Base-by-base conservation (phyloP, 2,113 vertebrate species). In the Budorcas taxicolor region DNA sequence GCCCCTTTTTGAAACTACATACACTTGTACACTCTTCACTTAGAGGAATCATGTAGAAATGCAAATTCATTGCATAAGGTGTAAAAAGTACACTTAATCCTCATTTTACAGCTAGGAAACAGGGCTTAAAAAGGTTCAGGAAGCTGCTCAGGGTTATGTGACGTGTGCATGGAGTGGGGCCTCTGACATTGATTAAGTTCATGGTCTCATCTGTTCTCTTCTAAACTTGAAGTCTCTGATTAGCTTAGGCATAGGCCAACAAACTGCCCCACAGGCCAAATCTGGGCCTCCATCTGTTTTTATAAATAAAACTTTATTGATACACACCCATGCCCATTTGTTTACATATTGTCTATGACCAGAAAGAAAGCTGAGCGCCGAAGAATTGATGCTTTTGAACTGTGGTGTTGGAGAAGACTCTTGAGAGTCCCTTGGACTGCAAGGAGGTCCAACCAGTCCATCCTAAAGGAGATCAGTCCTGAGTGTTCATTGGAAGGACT, bases 221-320 rank as follows among this genome's bases (percentile, higher is more conserved):
- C 25, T 27, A 36, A 10, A 45, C 8, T 71, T 90, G 36, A 21
- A 33, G 23, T 55, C 43, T 85, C 45, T 31, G 33, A 14, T n/a
- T 62, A 52, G 6, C n/a, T 71, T 80, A 50, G n/a, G 84, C 3
- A 50, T 7, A 84, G 85, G n/a, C 23, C 53, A 40, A 36, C 2
- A n/a, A 74, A 57, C n/a, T 29, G 13, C 11, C 25, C 55, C 60
- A 55, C 10, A 33, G 12, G 31, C 25, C 62, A 71, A 55, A 60
- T 40, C 2, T 53, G 55, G 57, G 15, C 16, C 8, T 31, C 50
- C 16, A 13, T 21, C 60, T 91, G 36, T 55, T 84, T 92, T 80
- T 84, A 57, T 81, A 80, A 91, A 71, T 84, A 43, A 95, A 92
- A 84, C 84, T 96, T 93, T 90, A 47, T 95, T 95, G 80, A 43